These are phyloP conservation scores for Triplophysa dalaica DNA, from an alignment of 2,113 vertebrate species.

Conservation along the genomic window DNA sequence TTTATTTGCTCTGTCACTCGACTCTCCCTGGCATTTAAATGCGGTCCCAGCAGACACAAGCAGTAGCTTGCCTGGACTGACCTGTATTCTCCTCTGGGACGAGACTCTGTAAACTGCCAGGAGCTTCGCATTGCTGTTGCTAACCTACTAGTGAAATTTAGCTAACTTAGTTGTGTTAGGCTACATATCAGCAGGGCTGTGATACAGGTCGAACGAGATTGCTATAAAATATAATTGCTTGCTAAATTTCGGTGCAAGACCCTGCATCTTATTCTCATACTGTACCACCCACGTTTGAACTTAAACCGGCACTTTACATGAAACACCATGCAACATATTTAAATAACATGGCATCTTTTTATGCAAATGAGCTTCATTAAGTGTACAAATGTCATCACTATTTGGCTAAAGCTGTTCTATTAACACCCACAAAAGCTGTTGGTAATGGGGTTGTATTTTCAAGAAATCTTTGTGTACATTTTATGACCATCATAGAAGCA, in stretches of 20 bases:
- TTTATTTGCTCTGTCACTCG: slow-evolving; percentile 43
- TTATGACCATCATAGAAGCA: not conserved
- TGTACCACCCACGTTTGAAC: not conserved
- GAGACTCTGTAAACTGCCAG: slow-evolving; percentile 6
- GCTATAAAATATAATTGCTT: not conserved
- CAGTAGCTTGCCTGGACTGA: slow-evolving; percentile 2
- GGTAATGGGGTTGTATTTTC: not conserved
- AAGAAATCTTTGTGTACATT: not conserved
- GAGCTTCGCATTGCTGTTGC: not conserved
- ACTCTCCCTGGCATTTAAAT: slow-evolving; percentile 35
- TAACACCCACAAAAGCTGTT: not conserved
- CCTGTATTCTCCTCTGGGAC: not conserved
- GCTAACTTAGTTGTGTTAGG: not conserved
- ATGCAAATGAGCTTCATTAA: slow-evolving; percentile 3
- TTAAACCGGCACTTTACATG: not conserved
- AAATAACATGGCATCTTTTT: not conserved
- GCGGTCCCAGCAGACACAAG: slow-evolving; percentile 23
- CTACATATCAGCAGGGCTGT: too few relatives aligned
- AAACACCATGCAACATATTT: not conserved
- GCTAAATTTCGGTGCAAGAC: not conserved
- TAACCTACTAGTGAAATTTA: not conserved
- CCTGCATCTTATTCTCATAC: not conserved
- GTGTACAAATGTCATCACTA: not conserved
- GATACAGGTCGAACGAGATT: too few relatives aligned
- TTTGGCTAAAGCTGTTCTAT: not conserved